Evolutionary conservation across 2,888 invertebrate genomes (phyloP), one percentile per base, ranked within the genome.

Genomic region (Andrena chrysosceles): DNA sequence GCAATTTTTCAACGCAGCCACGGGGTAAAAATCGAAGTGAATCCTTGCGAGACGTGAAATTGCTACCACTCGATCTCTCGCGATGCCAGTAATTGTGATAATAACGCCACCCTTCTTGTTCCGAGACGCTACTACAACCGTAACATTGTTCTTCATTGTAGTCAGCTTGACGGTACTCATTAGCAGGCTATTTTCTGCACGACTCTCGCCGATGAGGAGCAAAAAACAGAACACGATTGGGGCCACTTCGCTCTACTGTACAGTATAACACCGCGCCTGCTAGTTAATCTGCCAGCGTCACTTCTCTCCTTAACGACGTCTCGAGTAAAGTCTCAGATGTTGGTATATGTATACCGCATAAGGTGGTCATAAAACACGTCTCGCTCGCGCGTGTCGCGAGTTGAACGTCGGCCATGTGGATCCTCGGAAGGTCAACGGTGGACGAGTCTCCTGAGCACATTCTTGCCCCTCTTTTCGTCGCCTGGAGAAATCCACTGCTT

Each of bases 391-490:
- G 42, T 63, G 56, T 54, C 10, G 6, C 2, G 33, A 23, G 60
- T 60, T 56, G 23, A 26, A 31, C 20, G 16, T 26, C 8, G 56
- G 66, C 70, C 54, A 52, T 35, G 64, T 48, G 64, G 42, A 80
- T 66, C 66, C 59, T 70, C 23, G 52, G 77, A 83, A 82, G 83
- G 78, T 78, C 83, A 75, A 69, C 78, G 35, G 48, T 29, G 71
- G 67, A 48, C 63, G 42, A 60, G 64, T 54, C 64, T 68, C 52
- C 49, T 42, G 48, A 78, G 26, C 26, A 73, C 20, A 59, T 80
- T 52, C 56, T 20, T 42, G 31, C 10, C 35, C 26, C 52, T 20
- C 48, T 42, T 42, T 52, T 35, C 29, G 8, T 56, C 62, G 73
- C 56, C 64, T 2, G 60, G 48, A 72, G 78, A 72, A 68, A 75